Evolutionary conservation across 2,888 invertebrate species (phyloP).

Genomic region (Dasysyrphus tricinctus): DNA sequence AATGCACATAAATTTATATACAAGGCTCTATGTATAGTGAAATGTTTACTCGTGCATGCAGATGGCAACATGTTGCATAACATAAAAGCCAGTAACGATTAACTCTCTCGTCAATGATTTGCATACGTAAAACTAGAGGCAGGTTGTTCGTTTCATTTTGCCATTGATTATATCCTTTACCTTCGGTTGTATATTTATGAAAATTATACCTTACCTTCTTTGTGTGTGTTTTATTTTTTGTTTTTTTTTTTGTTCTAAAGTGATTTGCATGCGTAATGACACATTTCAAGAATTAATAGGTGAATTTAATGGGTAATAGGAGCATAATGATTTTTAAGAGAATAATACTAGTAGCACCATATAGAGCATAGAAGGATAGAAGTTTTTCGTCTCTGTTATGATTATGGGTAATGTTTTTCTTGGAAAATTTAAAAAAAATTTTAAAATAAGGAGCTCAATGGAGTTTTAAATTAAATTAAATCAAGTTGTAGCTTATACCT

Average conservation of each 20-base stretch:
- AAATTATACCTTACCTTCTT: constrained; percentile 20
- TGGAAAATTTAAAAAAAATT: background rate
- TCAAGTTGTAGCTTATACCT: too few species aligned
- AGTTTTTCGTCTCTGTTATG: background rate
- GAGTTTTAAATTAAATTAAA: background rate
- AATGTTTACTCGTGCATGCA: constrained; percentile 57
- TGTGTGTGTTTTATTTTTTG: background rate
- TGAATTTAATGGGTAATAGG: constrained; percentile 8
- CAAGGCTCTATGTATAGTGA: background rate
- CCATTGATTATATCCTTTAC: constrained; percentile 30
- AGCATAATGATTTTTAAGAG: background rate
- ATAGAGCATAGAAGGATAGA: background rate
- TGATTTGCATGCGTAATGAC: constrained; percentile 30
- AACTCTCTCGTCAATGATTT: constrained; percentile 1
- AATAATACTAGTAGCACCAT: background rate
- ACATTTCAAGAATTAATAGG: constrained; percentile 20
- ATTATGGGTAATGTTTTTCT: background rate
- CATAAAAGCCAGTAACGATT: constrained; percentile 36
- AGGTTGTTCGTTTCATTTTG: constrained; percentile 6
- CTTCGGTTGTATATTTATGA: background rate
- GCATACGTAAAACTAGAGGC: background rate
- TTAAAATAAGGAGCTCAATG: background rate
- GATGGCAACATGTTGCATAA: constrained; percentile 69
- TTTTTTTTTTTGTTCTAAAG: too few species aligned
- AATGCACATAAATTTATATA: constrained; percentile 1